Base-by-base conservation (phyloP, 2,888 invertebrate genomes). In the Argyresthia goedartella region DNA sequence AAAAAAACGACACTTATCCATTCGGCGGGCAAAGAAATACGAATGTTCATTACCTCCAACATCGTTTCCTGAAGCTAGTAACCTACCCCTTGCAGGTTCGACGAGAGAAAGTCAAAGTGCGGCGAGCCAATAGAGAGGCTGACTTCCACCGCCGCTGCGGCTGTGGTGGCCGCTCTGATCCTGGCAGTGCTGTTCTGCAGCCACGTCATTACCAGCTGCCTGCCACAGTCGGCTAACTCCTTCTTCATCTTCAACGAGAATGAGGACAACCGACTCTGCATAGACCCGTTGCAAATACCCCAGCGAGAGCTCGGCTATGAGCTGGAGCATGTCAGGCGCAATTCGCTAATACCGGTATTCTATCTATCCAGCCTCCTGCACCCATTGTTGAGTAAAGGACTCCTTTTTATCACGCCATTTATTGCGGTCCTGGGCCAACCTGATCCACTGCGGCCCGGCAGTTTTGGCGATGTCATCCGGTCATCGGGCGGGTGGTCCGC, bases 211-310 rank as follows among this genome's bases (percentile, higher is more conserved):
- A 46, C 70, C 36, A 67, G 73, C 4, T 76, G 70, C 52, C 65
- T 85, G 1, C 82, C 84, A 0, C 71, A 76, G 0, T 53, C 65
- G 4, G 71, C 77, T 0, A 71, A 71, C 52, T 81, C 82, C 25
- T 84, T 76, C 65, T 85, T 82, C 60, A 77, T 84, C 46, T 85
- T 82, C 62, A 82, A 82, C 54, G 73, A 72, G 0, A 84, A 84
- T 51, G 85, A 84, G 56, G 85, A 84, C 61, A 85, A 85, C 59
- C 63, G 85, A 14, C 67, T 85, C 0, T 75, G 76, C 54, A 71
- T 84, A 11, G 76, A 65, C 44, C 59, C 66, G 1, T 39, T 61
- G 1, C 49, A 62, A 4, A 52, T 53, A 3, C 59, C 61, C 11
- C 49, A 44, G 7, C 3, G 10, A n/a, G 15, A 10, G 13, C 43